Evolutionary conservation across 1,140 invertebrate genomes (phyloP).

Genomic region (Drosophila auraria): DNA sequence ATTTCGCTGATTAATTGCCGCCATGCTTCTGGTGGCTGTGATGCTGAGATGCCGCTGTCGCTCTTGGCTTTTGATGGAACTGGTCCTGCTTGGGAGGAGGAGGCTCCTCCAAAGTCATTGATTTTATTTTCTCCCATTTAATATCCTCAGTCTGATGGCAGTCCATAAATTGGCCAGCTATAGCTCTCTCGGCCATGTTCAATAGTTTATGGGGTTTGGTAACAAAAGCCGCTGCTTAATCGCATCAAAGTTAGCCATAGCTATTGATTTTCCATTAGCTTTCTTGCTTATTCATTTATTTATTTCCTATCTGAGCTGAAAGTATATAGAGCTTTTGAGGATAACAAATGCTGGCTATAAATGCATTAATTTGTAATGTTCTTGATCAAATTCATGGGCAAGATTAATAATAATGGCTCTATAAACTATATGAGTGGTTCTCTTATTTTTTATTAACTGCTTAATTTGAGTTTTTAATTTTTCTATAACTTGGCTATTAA

Average conservation of each 20-base stretch:
- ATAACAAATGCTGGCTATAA: not conserved
- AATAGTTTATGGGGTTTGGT: slow-evolving; percentile 40
- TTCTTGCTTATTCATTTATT: not conserved
- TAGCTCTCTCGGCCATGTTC: slow-evolving; percentile 5
- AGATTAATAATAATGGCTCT: not conserved
- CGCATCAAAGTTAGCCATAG: not conserved
- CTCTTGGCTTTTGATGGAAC: slow-evolving; percentile 42
- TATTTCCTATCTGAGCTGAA: slow-evolving; percentile 2
- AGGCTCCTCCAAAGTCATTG: slow-evolving; percentile 20
- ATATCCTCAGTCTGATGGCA: slow-evolving; percentile 57
- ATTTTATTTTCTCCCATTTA: slow-evolving; percentile 71
- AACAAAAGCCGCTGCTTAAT: slow-evolving; percentile 23
- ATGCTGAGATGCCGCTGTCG: slow-evolving; percentile 24
- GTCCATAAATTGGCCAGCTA: slow-evolving; percentile 59
- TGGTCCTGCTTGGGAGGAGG: slow-evolving; percentile 7
- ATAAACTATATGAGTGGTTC: not conserved
- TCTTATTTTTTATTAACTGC: not conserved
- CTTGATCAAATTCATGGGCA: not conserved
- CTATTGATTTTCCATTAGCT: slow-evolving; percentile 8
- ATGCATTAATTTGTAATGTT: not conserved
- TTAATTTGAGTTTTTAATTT: not conserved
- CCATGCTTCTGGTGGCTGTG: slow-evolving; percentile 27
- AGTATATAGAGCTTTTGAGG: too few species aligned
- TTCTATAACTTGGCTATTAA: not conserved
- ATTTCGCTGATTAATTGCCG: slow-evolving; percentile 80